Evolutionary conservation across 2,888 invertebrate species (phyloP), one percentile per base, ranked within the genome.

Genomic region (Idaea aversata): DNA sequence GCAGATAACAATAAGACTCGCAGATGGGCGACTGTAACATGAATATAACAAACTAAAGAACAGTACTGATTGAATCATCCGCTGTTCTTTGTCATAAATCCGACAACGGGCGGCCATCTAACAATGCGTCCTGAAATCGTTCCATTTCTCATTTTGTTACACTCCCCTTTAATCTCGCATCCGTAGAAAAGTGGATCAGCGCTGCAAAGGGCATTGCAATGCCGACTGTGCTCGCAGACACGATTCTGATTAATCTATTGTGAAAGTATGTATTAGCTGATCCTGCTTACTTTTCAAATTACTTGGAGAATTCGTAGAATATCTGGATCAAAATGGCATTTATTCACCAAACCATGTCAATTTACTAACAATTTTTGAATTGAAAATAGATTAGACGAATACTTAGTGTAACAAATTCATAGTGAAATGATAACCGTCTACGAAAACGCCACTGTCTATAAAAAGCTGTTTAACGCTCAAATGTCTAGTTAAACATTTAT

Each of bases 141-240:
- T 92, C 86, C 91, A 92, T 92, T 92, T 91, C 92, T 91, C 92
- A 91, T 92, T 93, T 93, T 93, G 92, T 88, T 92, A 90, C 88
- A 85, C 87, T 88, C 90, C 90, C 90, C 91, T 92, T 91, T 92
- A 93, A 92, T 92, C 92, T 91, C 88, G 91, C 88, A 90, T 88
- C 91, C 91, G 89, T 91, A 91, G 86, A 87, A 92, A 93, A 92
- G 90, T 92, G 89, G 90, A 92, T 92, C 90, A 91, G 84, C 86
- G 86, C 85, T 90, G 90, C 88, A 89, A 92, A 88, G 89, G 89
- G 87, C 91, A 90, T 86, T 87, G 90, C 90, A 85, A 87, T 86
- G 88, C 88, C 86, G 88, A 86, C 87, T 83, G 86, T 85, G 68
- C 67, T 71, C 65, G 67, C 69, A 84, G 87, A 86, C 86, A 83